phyloP scores from a whole-genome alignment of 2,888 invertebrate species.

The Drosophila neotestacea region DNA sequence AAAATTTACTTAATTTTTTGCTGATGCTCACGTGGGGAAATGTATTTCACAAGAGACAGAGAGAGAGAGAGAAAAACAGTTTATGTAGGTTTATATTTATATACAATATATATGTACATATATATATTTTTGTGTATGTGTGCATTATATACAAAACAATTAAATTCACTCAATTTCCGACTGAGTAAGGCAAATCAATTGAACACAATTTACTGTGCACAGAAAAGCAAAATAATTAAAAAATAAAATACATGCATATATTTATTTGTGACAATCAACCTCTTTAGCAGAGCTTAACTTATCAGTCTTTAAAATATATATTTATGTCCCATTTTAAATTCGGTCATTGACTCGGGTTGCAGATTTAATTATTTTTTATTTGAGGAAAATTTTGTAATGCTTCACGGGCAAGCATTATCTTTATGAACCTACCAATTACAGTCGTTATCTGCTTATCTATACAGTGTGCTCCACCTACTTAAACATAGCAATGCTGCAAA shows the following conservation, averaged over 20 bases:
- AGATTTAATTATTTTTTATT: slow-evolving; percentile 20
- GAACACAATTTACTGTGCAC: slow-evolving; percentile 24
- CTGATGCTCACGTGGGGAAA: slow-evolving; percentile 1
- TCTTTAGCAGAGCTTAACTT: slow-evolving; percentile 33
- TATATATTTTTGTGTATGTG: neutral
- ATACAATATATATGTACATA: neutral
- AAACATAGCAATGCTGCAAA: slow-evolving; percentile 2
- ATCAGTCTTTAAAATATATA: slow-evolving; percentile 25
- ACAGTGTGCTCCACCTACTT: neutral
- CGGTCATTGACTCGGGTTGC: slow-evolving; percentile 39
- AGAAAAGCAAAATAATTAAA: neutral
- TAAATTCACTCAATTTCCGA: slow-evolving; percentile 32
- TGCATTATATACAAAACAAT: slow-evolving; percentile 16
- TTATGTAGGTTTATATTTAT: neutral
- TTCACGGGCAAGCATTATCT: slow-evolving; percentile 11
- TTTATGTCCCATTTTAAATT: slow-evolving; percentile 7
- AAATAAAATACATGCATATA: neutral
- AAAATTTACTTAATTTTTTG: neutral
- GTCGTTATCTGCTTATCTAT: slow-evolving; percentile 3
- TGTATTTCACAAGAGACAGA: slow-evolving; percentile 13
- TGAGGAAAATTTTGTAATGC: slow-evolving; percentile 26
- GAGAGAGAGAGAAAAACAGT: neutral
- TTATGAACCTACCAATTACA: slow-evolving; percentile 5
- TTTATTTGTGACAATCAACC: slow-evolving; percentile 18
- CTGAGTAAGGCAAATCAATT: slow-evolving; percentile 29